These are phyloP conservation scores for Epinotia brunnichana DNA, from an alignment of 2,888 invertebrate species.

Conservation along the genomic window DNA sequence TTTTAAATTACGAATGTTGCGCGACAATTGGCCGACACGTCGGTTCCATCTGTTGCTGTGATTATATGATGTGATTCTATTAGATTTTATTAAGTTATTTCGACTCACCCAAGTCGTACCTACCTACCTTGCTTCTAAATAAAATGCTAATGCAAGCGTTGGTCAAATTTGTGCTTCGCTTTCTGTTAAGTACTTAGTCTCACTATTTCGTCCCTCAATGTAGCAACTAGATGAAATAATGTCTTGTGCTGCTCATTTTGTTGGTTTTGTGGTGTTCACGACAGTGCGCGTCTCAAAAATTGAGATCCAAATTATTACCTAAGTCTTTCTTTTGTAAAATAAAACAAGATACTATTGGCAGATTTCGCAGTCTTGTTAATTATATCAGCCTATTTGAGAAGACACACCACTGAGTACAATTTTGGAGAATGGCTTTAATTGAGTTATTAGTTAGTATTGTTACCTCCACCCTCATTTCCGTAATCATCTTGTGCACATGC, in stretches of 20 bases:
- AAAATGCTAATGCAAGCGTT: no score
- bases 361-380: no score
- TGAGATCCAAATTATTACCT: no score
- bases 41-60: conserved; percentile 80
- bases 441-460: not conserved
- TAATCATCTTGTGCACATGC: conserved; percentile 42
- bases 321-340: no score
- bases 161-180: no score
- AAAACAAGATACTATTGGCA: no score
- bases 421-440: no score
- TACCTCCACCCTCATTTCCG: not conserved
- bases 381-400: no score
- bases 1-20: conserved; percentile 82
- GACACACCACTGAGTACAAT: no score
- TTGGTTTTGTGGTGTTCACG: not conserved
- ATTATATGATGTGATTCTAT: conserved; percentile 76
- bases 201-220: not conserved
- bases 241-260: not conserved
- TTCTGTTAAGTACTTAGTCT: not conserved
- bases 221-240: not conserved
- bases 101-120: conserved; percentile 44
- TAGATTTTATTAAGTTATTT: conserved; percentile 69
- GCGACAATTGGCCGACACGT: conserved; percentile 78
- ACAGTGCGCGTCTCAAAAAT: not conserved
- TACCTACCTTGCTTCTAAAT: not conserved